Conservation (phyloP, 2,113 vertebrate species). For the Sturnus vulgaris region DNA sequence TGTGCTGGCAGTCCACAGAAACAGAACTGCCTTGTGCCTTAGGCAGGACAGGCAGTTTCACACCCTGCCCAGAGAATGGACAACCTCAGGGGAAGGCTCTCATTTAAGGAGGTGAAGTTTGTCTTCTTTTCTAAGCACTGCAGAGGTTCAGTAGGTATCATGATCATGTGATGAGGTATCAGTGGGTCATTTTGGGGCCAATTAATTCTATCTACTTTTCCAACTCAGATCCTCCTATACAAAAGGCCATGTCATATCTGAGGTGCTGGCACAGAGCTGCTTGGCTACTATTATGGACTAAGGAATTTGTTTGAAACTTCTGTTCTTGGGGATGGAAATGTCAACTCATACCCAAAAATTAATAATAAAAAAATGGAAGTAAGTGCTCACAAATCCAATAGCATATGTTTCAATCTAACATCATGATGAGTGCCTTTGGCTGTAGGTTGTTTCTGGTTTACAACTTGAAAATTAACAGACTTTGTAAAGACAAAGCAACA, state of each 20-base stretch:
- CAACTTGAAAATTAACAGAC: neutral
- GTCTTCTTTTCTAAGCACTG: neutral
- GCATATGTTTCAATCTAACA: neutral
- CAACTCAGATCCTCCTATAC: neutral
- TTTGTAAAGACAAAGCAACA: neutral
- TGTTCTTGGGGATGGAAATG: neutral
- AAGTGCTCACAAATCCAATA: neutral
- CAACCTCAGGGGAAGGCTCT: neutral
- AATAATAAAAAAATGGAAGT: neutral
- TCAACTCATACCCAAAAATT: neutral
- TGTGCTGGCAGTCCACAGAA: neutral
- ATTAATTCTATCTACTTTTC: neutral
- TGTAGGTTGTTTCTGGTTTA: neutral
- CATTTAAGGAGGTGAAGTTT: neutral
- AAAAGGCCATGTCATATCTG: neutral
- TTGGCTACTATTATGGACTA: neutral
- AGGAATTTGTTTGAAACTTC: neutral
- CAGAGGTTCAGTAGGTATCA: neutral
- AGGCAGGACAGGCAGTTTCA: neutral
- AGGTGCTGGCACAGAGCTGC: neutral
- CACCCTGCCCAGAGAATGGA: neutral
- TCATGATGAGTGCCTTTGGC: neutral
- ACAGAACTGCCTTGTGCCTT: neutral
- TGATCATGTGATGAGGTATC: neutral
- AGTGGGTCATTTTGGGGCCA: neutral